Base-by-base conservation (phyloP, 2,797 vertebrate species). In the Sternotherus odoratus region DNA sequence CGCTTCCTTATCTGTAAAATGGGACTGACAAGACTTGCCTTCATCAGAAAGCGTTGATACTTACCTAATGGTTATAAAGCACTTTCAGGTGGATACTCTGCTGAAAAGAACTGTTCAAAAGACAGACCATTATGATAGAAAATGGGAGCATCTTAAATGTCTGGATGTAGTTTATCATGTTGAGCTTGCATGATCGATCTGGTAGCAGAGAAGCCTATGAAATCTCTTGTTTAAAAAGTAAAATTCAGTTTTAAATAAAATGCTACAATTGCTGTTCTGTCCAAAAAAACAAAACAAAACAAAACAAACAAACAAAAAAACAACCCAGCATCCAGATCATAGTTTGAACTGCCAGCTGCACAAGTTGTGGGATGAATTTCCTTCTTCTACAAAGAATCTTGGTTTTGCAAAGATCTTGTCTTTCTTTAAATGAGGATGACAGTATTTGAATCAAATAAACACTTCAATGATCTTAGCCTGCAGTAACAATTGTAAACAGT, bases 381-480 rank as follows among this genome's bases (percentile, higher is more conserved):
- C 39, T 46, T 79, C 78, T 94, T 92, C 82, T 77, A 23, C 28
- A 5, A 51, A 30, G 85, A 75, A 15, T 72, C 89, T 88, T n/a
- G n/a, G n/a, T n/a, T n/a, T 46, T 82, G 24, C 83, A 57, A 92
- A 88, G 80, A 79, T 63, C 72, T 91, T 88, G 54, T 89, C 95
- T 86, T 86, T 48, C 90, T 85, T 85, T 82, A 75, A 93, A 83
- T 51, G 83, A 0, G 9, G 92, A 28, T 0, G 0, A 82, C 79
- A 48, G 81, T 75, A 87, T 82, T 93, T 33, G 48, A 88, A 93
- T 95, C 69, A 89, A 90, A 48, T 96, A 94, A 96, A 92, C 91
- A 77, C 92, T 95, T 49, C 89, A 92, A 88, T 87, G 82, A 93
- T 95, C 75, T 86, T 94, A 85, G 83, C 87, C 89, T 90, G 79